These are phyloP conservation scores for Fistularia commersonii DNA, from an alignment of 2,797 vertebrate genomes.

Conservation along the genomic window DNA sequence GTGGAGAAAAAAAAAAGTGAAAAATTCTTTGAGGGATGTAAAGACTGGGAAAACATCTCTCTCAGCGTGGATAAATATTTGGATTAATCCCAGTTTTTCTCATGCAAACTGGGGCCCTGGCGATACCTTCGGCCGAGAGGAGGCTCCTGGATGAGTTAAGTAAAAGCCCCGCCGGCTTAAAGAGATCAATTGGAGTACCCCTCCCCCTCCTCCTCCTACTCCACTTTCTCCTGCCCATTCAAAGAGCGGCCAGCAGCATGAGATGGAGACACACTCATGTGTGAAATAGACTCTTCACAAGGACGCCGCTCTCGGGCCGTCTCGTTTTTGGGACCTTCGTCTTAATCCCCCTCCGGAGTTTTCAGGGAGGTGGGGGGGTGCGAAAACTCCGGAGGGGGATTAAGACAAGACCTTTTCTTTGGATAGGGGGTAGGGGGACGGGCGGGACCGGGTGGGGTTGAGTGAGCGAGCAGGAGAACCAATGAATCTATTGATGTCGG, in stretches of 20 bases:
- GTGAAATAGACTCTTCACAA: conserved; percentile 78
- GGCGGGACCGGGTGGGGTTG: conserved; percentile 17
- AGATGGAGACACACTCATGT: conserved; percentile 76
- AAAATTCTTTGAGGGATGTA: conserved; percentile 61
- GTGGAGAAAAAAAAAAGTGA: conserved; percentile 24
- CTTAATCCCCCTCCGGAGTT: conserved; percentile 55
- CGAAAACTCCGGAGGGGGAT: conserved; percentile 27
- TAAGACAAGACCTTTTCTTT: conserved; percentile 51
- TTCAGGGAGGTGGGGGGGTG: conserved; percentile 27
- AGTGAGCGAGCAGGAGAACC: conserved; percentile 21
- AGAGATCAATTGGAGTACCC: conserved; percentile 65
- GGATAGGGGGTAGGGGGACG: conserved; percentile 31
- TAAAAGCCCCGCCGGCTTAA: conserved; percentile 63
- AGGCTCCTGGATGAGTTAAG: conserved; percentile 66
- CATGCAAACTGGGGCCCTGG: conserved; percentile 75
- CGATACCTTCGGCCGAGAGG: conserved; percentile 52
- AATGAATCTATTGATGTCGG: conserved; percentile 65
- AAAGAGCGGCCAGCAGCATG: conserved; percentile 60
- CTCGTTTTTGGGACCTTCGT: conserved; percentile 45
- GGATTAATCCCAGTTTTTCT: conserved; percentile 80
- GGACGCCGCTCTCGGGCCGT: conserved; percentile 38
- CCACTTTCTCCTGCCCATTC: conserved; percentile 49
- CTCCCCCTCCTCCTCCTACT: conserved; percentile 8
- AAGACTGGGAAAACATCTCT: conserved; percentile 73
- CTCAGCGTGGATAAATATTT: conserved; percentile 80